A percentile compares a stretch with the other conserved stretches of the same genome.
phyloP scores from a whole-genome alignment of 1,140 invertebrate species.

The Marisa cornuarietis region DNA sequence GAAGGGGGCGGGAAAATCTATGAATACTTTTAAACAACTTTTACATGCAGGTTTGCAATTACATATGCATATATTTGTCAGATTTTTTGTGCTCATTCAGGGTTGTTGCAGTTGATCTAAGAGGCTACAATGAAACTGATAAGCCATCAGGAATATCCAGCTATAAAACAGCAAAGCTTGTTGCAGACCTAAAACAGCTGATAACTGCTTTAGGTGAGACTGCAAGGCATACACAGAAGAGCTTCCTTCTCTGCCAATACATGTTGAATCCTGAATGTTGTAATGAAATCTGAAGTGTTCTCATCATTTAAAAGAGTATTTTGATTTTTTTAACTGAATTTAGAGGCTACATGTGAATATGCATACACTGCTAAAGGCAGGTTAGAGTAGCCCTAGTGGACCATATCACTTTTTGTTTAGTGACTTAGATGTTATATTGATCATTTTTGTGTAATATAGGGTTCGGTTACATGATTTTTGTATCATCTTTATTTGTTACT shows the following conservation, averaged over 20 bases:
- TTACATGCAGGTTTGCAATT: neutral
- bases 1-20: neutral
- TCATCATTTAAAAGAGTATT: neutral
- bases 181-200: slow-evolving; percentile 77
- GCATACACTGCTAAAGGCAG: too few species aligned
- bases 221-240: too few species aligned
- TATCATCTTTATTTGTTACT: too few species aligned
- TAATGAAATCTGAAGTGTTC: neutral
- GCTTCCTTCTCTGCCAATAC: neutral
- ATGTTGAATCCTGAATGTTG: neutral
- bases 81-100: slow-evolving; percentile 63
- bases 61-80: slow-evolving; percentile 13
- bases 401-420: too few species aligned
- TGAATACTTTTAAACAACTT: too few species aligned
- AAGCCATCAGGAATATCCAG: slow-evolving; percentile 75
- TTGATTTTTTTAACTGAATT: neutral
- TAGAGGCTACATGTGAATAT: neutral
- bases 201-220: slow-evolving; percentile 72
- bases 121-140: slow-evolving; percentile 85
- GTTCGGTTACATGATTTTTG: too few species aligned
- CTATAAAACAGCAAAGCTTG: slow-evolving; percentile 74
- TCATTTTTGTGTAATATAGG: too few species aligned
- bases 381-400: neutral
- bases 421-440: neutral
- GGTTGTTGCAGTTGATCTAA: slow-evolving; percentile 80